These are phyloP conservation scores for Trachops cirrhosus DNA, from an alignment of 2,797 vertebrate species.

Conservation along the genomic window DNA sequence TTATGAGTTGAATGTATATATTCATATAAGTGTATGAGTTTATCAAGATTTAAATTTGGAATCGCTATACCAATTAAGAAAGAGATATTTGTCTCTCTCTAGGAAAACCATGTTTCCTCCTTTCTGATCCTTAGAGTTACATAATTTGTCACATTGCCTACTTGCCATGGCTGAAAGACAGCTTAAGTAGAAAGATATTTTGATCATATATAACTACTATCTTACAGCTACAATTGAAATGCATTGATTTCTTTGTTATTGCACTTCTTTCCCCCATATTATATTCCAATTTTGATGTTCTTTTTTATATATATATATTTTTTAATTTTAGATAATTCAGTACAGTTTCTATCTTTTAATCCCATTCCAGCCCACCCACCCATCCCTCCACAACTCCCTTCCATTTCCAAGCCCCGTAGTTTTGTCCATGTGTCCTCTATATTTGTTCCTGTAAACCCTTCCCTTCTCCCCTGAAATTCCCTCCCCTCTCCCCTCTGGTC, in stretches of 20 bases:
- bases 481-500: too few species aligned
- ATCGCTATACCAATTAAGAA: background rate
- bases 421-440: too few species aligned
- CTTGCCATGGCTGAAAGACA: background rate
- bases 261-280: background rate
- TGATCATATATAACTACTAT: background rate
- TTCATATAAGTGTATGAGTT: background rate
- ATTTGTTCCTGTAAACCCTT: too few species aligned
- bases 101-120: background rate
- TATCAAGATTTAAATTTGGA: conserved; percentile 32
- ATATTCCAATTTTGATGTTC: background rate
- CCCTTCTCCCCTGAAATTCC: too few species aligned
- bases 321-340: too few species aligned
- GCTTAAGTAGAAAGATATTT: background rate
- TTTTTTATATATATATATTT: too few species aligned
- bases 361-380: too few species aligned
- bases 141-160: background rate
- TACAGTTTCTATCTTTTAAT: too few species aligned
- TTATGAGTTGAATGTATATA: background rate
- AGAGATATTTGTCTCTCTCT: background rate
- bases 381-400: too few species aligned
- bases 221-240: background rate
- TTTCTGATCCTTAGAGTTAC: background rate
- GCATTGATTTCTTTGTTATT: background rate
- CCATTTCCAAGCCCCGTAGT: too few species aligned